Evolutionary conservation across 2,797 vertebrate genomes (phyloP), one percentile per base, ranked within the genome.

Genomic region (Pogonophryne albipinna): DNA sequence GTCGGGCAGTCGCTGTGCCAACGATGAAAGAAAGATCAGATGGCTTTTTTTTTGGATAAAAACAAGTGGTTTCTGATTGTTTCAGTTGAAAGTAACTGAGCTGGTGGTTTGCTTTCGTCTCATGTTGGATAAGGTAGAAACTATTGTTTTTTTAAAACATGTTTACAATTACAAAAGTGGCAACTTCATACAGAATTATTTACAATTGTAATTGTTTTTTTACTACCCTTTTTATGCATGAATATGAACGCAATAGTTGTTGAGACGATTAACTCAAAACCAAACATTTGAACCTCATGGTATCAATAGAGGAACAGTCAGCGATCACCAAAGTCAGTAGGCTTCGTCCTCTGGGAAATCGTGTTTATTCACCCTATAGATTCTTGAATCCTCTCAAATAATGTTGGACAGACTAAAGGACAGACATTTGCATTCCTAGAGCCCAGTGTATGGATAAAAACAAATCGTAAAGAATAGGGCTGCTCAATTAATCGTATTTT

Each of bases 1-100:
- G 62, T 60, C 75, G 49, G 52, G 12, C 58, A 58, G 60, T 17
- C 46, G 72, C 4, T 38, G 42, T 56, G 58, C 60, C 51, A 53
- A 60, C 19, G 60, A 51, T 55, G 62, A 27, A 58, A 38, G 34
- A 38, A 12, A 38, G 27, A 80, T 56, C 16, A 38, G 11, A 23
- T 52, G 49, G 10, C 19, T 57, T 20, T 20, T 56, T 63, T 78
- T 66, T 50, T 68, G 31, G 41, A 51, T 70, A 68, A 10, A 44
- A 20, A 17, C 19, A 16, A 34, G 34, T 64, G 41, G 16, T 72
- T 58, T 74, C 14, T 50, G 57, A 52, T 50, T 55, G 31, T 46
- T 72, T 65, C 34, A 19, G 56, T 16, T 61, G 9, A 71, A 71
- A 49, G 23, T 34, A 42, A 66, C 17, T 20, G 56, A 71, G 62